phyloP scores from a whole-genome alignment of 2,113 vertebrate species.

The Mobula hypostoma region DNA sequence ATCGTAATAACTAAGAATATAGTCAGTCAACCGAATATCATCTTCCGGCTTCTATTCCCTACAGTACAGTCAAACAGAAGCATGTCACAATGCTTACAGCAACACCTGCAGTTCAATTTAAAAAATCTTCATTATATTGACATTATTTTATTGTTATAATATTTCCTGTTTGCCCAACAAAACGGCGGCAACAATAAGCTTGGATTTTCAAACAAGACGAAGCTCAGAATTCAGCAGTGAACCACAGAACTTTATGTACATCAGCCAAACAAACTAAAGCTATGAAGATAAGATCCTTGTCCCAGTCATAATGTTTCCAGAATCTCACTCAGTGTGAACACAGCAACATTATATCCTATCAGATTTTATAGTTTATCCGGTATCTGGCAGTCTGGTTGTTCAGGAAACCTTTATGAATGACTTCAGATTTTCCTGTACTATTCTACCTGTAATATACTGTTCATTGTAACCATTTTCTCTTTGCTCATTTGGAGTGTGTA shows the following conservation, averaged over 20 bases:
- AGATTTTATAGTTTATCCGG: not conserved
- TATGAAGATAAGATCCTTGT: not conserved
- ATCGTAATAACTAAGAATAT: too few relatives aligned
- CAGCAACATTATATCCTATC: not conserved
- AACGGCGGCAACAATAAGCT: not conserved
- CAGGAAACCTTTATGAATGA: not conserved
- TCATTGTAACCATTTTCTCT: not conserved
- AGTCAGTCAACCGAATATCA: too few relatives aligned
- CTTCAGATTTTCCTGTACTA: not conserved
- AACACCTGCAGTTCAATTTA: too few relatives aligned
- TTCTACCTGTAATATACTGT: not conserved
- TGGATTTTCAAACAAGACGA: not conserved
- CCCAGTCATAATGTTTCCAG: not conserved
- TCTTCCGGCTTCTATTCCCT: too few relatives aligned
- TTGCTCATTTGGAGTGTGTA: not conserved
- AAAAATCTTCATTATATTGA: too few relatives aligned
- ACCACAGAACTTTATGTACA: not conserved
- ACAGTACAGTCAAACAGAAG: too few relatives aligned
- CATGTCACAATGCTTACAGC: too few relatives aligned
- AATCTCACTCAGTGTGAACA: not conserved
- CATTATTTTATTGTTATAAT: too few relatives aligned
- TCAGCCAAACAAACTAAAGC: not conserved
- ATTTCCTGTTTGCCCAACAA: not conserved
- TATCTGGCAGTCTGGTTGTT: not conserved
- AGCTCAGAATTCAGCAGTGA: not conserved